Evolutionary conservation across 2,797 vertebrate genomes (phyloP), one percentile per base, ranked within the genome.

Genomic region (Periophthalmus magnuspinnatus): DNA sequence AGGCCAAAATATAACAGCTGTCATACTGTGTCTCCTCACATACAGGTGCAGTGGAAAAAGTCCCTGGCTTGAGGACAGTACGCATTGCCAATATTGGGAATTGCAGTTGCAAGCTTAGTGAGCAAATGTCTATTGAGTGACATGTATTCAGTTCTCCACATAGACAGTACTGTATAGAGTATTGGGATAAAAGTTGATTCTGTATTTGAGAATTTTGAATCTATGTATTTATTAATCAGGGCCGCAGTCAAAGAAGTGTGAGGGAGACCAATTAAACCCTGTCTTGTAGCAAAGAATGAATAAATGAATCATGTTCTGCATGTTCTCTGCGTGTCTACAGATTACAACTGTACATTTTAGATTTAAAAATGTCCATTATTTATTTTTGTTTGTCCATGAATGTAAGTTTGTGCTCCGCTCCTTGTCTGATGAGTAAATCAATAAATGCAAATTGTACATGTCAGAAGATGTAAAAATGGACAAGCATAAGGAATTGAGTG

Each of bases 211-310:
- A n/a, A n/a, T n/a, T n/a, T n/a, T n/a, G n/a, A n/a, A n/a, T n/a
- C n/a, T n/a, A n/a, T n/a, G n/a, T n/a, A n/a, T n/a, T n/a, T n/a
- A n/a, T n/a, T n/a, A n/a, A n/a, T n/a, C n/a, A n/a, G n/a, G n/a
- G n/a, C n/a, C n/a, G n/a, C n/a, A n/a, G 55, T 17, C 64, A 78
- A 57, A 75, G 69, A 66, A 68, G 48, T 66, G 71, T 58, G 65
- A 16, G 70, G 71, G 78, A 79, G 73, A 67, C 69, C 68, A 83
- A 71, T 75, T 67, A n/a, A n/a, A n/a, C n/a, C n/a, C n/a, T n/a
- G n/a, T n/a, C n/a, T n/a, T n/a, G n/a, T n/a, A n/a, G n/a, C n/a
- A n/a, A n/a, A n/a, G n/a, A n/a, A n/a, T n/a, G n/a, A n/a, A n/a
- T n/a, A n/a, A n/a, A n/a, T n/a, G n/a, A n/a, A n/a, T n/a, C n/a